Percentiles rank a stretch among this genome's conserved stretches.
These are phyloP conservation scores for Vanacampus margaritifer DNA, from an alignment of 2,113 vertebrate genomes.

Conservation along the genomic window DNA sequence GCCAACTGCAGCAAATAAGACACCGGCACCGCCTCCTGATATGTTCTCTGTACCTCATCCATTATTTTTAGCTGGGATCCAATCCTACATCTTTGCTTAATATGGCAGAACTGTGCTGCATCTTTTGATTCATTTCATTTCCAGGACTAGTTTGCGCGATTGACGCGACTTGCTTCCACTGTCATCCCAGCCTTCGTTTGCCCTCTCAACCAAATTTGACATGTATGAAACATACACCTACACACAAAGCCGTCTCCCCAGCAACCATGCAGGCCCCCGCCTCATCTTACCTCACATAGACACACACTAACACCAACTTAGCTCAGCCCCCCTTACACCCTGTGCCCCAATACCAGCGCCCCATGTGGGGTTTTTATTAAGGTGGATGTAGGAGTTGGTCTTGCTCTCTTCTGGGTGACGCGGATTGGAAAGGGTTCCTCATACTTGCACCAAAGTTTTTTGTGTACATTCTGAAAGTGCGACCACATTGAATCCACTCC, in stretches of 20 bases:
- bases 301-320: constrained; percentile 53
- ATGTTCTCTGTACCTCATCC: constrained; percentile 57
- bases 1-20: constrained; percentile 69
- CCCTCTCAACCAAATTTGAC: constrained; percentile 39
- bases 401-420: constrained; percentile 74
- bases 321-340: constrained; percentile 65
- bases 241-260: constrained; percentile 41
- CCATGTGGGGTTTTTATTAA: constrained; percentile 68
- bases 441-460: constrained; percentile 25
- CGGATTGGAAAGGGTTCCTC: constrained; percentile 63
- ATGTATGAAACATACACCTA: constrained; percentile 24
- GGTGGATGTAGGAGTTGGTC: constrained; percentile 69
- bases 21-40: constrained; percentile 53
- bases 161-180: background rate
- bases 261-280: constrained; percentile 35
- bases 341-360: constrained; percentile 53
- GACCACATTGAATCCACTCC: constrained; percentile 8
- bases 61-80: constrained; percentile 75
- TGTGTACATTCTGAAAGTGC: constrained; percentile 26
- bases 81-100: constrained; percentile 61
- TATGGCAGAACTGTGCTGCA: constrained; percentile 61
- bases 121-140: constrained; percentile 30
- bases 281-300: constrained; percentile 49
- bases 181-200: constrained; percentile 13
- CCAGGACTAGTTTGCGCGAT: background rate